Percentiles rank a stretch among this genome's conserved stretches.
phyloP scores from a whole-genome alignment of 2,797 vertebrate genomes.

The Atherinosoma microstoma region DNA sequence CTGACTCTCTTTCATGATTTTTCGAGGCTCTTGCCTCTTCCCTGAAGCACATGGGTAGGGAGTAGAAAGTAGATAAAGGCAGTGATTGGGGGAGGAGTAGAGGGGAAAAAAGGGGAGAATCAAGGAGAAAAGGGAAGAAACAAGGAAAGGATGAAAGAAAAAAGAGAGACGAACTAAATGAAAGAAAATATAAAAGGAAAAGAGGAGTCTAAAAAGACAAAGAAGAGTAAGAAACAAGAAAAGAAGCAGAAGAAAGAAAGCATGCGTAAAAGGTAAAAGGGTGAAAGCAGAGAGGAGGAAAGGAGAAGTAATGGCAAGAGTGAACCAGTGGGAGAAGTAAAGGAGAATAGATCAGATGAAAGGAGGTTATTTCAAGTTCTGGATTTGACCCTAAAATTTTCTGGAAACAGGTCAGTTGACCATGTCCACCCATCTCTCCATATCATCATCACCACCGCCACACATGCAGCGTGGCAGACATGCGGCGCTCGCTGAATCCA shows the following conservation, averaged over 20 bases:
- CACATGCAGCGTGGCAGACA: slow-evolving; percentile 55
- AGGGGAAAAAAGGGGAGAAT: not conserved
- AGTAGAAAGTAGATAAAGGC: slow-evolving; percentile 20
- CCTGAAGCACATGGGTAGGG: slow-evolving; percentile 36
- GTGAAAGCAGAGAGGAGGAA: not conserved
- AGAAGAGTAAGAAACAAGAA: not conserved
- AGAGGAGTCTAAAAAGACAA: not conserved
- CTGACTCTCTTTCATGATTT: slow-evolving; percentile 49
- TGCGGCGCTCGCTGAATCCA: slow-evolving; percentile 66
- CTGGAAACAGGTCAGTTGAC: slow-evolving; percentile 68
- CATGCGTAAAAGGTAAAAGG: not conserved
- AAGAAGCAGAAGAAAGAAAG: not conserved
- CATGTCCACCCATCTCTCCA: slow-evolving; percentile 30
- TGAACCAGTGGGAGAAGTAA: not conserved
- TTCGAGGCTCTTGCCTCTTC: slow-evolving; percentile 36
- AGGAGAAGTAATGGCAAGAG: not conserved
- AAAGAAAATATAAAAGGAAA: not conserved
- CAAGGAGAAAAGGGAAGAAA: not conserved
- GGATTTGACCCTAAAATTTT: slow-evolving; percentile 26
- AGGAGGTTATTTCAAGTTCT: slow-evolving; percentile 18
- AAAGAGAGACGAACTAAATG: not conserved
- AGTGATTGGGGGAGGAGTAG: slow-evolving; percentile 16
- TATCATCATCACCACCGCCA: slow-evolving; percentile 54
- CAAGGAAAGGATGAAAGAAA: not conserved
- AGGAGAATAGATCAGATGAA: slow-evolving; percentile 1